Percentiles rank a stretch among this genome's conserved stretches.
Conservation (phyloP, 2,113 vertebrate genomes). For the Heptranchias perlo region DNA sequence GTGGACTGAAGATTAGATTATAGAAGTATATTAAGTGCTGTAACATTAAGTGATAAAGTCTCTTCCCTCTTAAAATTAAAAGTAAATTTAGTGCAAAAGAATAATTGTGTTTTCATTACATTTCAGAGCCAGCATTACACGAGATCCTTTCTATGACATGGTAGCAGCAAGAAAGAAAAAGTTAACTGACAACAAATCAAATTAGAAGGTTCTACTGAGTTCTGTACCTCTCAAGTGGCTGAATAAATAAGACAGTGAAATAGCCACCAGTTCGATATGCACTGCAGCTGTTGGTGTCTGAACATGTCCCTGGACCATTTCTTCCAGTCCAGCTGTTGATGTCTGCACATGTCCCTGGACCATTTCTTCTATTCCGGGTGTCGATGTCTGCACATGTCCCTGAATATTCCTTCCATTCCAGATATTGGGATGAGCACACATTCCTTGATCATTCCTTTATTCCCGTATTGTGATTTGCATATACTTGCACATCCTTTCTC, state of each 20-base stretch:
- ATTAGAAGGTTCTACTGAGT: not conserved
- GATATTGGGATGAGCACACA: not conserved
- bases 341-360: not conserved
- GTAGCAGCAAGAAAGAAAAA: slow-evolving; percentile 85
- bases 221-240: not conserved
- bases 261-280: not conserved
- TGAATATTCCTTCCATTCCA: not conserved
- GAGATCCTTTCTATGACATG: slow-evolving; percentile 87
- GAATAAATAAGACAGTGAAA: not conserved
- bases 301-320: not conserved
- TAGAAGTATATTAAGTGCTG: not conserved
- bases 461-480: not conserved
- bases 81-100: not conserved
- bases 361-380: too few relatives aligned
- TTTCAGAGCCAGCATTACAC: slow-evolving; percentile 83
- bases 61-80: not conserved
- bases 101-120: not conserved
- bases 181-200: slow-evolving; percentile 62
- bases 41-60: not conserved
- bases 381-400: too few relatives aligned
- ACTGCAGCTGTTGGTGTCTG: not conserved
- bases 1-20: not conserved
- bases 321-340: not conserved
- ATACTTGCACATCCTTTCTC: not conserved
- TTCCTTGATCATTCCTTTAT: not conserved